Base-by-base conservation (phyloP, 2,888 invertebrate species). In the Cylindroiulus punctatus region DNA sequence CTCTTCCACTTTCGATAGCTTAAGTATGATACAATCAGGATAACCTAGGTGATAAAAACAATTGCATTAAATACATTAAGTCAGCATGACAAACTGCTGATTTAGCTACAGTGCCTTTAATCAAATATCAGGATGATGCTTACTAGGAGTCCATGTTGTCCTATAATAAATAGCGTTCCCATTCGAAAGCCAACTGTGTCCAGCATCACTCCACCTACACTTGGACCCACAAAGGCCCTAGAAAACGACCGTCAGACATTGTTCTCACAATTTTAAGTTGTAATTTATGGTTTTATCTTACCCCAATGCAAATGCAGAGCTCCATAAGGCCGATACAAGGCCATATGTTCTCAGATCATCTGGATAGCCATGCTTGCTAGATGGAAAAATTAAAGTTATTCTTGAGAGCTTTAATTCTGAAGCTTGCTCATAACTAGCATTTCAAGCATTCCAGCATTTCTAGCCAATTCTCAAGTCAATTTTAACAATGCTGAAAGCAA, bases 341-440 rank as follows among this genome's bases (percentile, higher is more conserved):
- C 97, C 97, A 90, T 96, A 97, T 0, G 97, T 97, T 90, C 96
- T 95, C 88, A 97, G 92, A 87, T 94, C 95, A 90, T 97, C 96
- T 0, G 96, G 95, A 88, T 96, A 94, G 0, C 96, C 96, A 88
- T 93, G 92, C 0, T 93, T 92, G 89, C 95, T 95, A 91, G 17
- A 89, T 19, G 22, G 84, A 30, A 84, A 84, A 22, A 7, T 12
- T 22, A 84, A 44, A 36, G 36, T 2, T 36, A 36, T 36, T n/a
- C n/a, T n/a, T 36, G 36, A 36, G 36, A 36, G 7, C 36, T 36
- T 36, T 36, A 36, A 36, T 4, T 36, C 7, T 36, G 7, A 36
- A 7, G 36, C 36, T 36, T 36, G 36, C 36, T 36, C 7, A 36
- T 36, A 36, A 36, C 3, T 36, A 7, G 36, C 36, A 36, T 36